Evolutionary conservation across 2,888 invertebrate species (phyloP).

Genomic region (Pterostichus niger): DNA sequence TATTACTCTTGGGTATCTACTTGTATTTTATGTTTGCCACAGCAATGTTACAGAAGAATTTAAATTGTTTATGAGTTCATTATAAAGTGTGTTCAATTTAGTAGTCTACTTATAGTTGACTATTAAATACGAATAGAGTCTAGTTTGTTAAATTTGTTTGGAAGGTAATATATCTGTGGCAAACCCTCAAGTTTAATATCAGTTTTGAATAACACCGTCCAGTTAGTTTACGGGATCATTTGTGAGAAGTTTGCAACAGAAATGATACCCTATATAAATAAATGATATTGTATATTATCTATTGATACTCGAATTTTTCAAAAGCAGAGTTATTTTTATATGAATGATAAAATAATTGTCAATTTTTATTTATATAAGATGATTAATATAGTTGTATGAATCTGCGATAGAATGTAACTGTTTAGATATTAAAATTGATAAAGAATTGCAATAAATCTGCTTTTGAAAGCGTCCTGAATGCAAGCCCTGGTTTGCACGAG

Average conservation of each 20-base stretch:
- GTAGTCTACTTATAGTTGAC: background rate
- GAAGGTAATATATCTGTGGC: constrained; percentile 33
- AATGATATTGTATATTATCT: constrained; percentile 65
- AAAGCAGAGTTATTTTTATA: constrained; percentile 67
- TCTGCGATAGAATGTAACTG: constrained; percentile 60
- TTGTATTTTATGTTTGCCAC: constrained; percentile 18
- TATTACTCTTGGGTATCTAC: constrained; percentile 27
- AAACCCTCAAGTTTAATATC: constrained; percentile 58
- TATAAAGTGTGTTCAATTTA: background rate
- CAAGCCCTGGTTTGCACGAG: constrained; percentile 54
- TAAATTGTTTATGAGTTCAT: background rate
- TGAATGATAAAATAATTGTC: constrained; percentile 63
- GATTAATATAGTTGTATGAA: constrained; percentile 59
- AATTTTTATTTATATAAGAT: constrained; percentile 66
- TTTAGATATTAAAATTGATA: constrained; percentile 52
- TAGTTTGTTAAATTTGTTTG: background rate
- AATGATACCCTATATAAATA: constrained; percentile 60
- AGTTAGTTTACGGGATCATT: constrained; percentile 61
- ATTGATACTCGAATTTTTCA: constrained; percentile 65
- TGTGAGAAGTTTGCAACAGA: constrained; percentile 32
- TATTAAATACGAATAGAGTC: background rate
- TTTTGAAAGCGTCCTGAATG: constrained; percentile 65
- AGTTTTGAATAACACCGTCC: constrained; percentile 65
- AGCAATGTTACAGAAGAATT: constrained; percentile 5
- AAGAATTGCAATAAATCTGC: constrained; percentile 65